Percentiles rank a stretch among this genome's conserved stretches.
These are phyloP conservation scores for Psittacula echo DNA, from an alignment of 2,797 vertebrate species.

Conservation along the genomic window DNA sequence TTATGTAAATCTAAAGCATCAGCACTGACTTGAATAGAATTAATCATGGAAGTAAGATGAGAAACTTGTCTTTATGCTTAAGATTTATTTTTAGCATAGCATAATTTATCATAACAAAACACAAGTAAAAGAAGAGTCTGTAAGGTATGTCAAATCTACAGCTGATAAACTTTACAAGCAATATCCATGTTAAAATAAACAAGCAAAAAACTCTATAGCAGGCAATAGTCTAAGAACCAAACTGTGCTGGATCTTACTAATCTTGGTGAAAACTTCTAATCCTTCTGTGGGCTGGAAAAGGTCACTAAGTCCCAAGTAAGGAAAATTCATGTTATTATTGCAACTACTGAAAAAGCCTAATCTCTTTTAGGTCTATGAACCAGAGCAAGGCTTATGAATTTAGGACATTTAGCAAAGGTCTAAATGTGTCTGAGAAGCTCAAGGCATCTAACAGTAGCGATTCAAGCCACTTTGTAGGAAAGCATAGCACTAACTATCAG, in stretches of 20 bases:
- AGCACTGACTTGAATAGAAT: not conserved
- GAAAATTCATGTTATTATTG: not conserved
- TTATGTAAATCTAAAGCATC: not conserved
- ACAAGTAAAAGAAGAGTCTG: not conserved
- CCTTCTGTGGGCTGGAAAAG: not conserved
- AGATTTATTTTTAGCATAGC: not conserved
- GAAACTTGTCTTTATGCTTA: not conserved
- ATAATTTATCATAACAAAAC: not conserved
- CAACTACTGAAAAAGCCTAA: not conserved
- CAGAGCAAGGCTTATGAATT: not conserved
- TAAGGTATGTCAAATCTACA: not conserved
- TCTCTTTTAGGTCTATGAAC: not conserved
- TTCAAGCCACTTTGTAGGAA: not conserved
- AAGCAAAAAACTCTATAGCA: not conserved
- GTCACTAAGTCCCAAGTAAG: not conserved
- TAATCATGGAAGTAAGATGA: not conserved
- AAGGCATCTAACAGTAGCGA: not conserved
- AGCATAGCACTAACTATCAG: rapidly evolving
- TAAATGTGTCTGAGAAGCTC: not conserved
- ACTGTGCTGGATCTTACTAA: not conserved
- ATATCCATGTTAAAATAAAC: not conserved
- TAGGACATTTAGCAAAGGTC: not conserved
- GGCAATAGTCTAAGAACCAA: not conserved
- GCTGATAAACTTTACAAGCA: not conserved
- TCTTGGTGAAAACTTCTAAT: not conserved